phyloP scores from a whole-genome alignment of 2,888 invertebrate genomes.

The Archips xylosteana region DNA sequence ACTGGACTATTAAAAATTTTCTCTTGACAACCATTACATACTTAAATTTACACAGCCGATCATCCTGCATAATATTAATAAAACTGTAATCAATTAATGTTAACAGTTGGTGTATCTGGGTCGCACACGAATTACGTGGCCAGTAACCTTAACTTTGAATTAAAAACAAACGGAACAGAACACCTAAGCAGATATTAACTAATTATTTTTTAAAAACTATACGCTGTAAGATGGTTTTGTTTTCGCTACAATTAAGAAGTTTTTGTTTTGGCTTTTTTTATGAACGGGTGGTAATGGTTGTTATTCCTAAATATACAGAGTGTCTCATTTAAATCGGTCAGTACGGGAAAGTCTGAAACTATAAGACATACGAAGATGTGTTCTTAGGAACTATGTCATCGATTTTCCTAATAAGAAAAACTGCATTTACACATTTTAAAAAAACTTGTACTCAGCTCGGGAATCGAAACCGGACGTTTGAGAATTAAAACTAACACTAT shows the following conservation, averaged over 20 bases:
- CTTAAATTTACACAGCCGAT: conserved; percentile 32
- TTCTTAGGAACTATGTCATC: too few relatives aligned
- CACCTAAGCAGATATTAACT: conserved; percentile 11
- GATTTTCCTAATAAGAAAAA: too few relatives aligned
- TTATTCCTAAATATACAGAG: too few relatives aligned
- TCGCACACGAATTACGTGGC: conserved; percentile 24
- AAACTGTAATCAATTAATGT: conserved; percentile 36
- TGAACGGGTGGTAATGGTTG: too few relatives aligned
- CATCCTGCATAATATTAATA: conserved; percentile 29
- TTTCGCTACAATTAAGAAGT: background rate
- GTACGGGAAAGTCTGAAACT: too few relatives aligned
- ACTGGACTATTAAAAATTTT: conserved; percentile 4
- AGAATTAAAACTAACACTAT: too few relatives aligned
- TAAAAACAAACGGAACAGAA: conserved; percentile 17
- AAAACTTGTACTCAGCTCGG: too few relatives aligned
- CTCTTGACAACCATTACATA: conserved; percentile 23
- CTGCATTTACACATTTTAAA: too few relatives aligned
- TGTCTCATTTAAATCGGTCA: too few relatives aligned
- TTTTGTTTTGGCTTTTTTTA: too few relatives aligned
- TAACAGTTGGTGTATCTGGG: conserved; percentile 38
- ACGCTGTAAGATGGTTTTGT: background rate
- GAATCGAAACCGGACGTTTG: too few relatives aligned
- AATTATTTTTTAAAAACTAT: conserved; percentile 10
- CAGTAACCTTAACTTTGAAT: conserved; percentile 41
- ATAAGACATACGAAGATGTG: too few relatives aligned